Evolutionary conservation across 2,113 vertebrate genomes (phyloP).

Genomic region (Acrocephalus kingi): DNA sequence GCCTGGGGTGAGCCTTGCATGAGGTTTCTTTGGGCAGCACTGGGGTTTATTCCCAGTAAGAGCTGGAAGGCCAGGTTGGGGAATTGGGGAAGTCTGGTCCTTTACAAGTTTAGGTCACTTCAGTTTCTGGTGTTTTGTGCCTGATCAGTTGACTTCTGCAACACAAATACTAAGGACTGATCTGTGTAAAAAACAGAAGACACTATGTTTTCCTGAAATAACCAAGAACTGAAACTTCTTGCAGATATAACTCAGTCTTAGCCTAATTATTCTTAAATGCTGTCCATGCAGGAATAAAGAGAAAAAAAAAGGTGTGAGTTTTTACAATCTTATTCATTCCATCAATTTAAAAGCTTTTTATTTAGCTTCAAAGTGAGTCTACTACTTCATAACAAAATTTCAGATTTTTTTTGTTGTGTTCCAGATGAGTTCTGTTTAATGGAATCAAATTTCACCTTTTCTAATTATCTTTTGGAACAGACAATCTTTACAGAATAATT

Average conservation of each 20-base stretch:
- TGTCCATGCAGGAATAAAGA: neutral
- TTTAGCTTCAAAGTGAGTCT: slow-evolving; percentile 74
- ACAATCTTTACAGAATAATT: slow-evolving; percentile 84
- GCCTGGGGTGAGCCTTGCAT: neutral
- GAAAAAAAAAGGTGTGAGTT: slow-evolving; percentile 52
- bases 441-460: slow-evolving; percentile 84
- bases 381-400: slow-evolving; percentile 77
- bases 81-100: neutral
- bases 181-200: neutral
- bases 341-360: slow-evolving; percentile 67
- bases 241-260: slow-evolving; percentile 26
- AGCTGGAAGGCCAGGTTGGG: neutral
- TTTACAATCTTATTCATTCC: slow-evolving; percentile 61
- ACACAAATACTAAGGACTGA: neutral
- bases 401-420: no score
- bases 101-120: neutral
- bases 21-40: neutral
- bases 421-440: slow-evolving; percentile 77
- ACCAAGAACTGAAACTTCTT: slow-evolving; percentile 14
- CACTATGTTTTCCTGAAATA: neutral
- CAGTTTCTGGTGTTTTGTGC: neutral
- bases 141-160: neutral
- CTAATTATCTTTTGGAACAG: slow-evolving; percentile 81
- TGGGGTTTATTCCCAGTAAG: neutral
- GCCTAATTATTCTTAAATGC: slow-evolving; percentile 20